phyloP scores from a whole-genome alignment of 1,140 invertebrate genomes.

The Ganaspis sp. region DNA sequence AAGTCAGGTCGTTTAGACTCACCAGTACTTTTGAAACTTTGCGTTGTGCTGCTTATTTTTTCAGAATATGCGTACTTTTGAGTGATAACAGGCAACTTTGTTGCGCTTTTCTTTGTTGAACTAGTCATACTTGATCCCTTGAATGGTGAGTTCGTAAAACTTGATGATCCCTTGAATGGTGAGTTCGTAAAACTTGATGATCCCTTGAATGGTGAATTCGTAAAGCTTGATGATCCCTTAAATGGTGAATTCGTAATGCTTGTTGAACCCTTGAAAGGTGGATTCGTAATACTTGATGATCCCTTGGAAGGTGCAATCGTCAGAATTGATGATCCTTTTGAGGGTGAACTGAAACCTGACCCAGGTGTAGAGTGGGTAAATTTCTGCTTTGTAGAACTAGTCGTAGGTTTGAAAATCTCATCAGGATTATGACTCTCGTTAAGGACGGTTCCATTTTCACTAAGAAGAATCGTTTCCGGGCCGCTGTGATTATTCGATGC shows the following conservation, averaged over 20 bases:
- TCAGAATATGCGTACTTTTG: constrained; percentile 52
- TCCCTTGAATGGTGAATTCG: neutral
- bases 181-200: neutral
- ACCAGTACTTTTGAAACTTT: neutral
- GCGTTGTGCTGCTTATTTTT: constrained; percentile 31
- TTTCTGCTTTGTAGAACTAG: constrained; percentile 4
- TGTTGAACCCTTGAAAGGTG: too few species aligned
- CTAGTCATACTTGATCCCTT: too few species aligned
- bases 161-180: neutral
- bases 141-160: too few species aligned
- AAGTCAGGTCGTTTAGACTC: neutral
- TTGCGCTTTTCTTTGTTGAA: constrained; percentile 14
- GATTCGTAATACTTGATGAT: neutral
- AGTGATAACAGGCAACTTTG: constrained; percentile 43
- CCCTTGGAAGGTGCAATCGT: neutral
- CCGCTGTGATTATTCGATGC: constrained; percentile 74
- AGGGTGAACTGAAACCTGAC: neutral
- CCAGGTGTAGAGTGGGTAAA: neutral
- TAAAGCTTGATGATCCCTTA: neutral
- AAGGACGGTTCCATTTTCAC: constrained; percentile 78
- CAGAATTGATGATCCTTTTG: neutral
- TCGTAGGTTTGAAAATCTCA: constrained; percentile 73
- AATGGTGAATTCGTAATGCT: neutral
- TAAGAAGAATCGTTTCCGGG: constrained; percentile 81
- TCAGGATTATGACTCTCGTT: constrained; percentile 79